Percentiles rank a stretch among this genome's conserved stretches.
phyloP scores from a whole-genome alignment of 2,113 vertebrate genomes.

The Hydrolagus affinis region DNA sequence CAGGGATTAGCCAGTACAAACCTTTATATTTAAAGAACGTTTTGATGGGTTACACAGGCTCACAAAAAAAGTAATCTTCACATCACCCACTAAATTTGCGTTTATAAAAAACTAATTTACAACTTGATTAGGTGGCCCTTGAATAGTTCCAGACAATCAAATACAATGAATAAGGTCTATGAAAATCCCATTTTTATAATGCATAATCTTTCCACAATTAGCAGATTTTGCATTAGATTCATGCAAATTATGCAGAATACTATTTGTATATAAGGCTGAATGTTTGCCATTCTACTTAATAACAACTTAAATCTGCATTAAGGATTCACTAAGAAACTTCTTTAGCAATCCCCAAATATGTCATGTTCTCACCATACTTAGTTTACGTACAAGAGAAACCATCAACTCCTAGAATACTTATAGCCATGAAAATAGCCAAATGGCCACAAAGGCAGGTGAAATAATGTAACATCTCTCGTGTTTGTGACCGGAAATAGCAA shows the following conservation, averaged over 20 bases:
- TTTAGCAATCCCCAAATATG: neutral
- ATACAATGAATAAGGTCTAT: no score
- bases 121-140: no score
- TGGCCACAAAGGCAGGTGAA: neutral
- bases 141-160: no score
- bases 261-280: neutral
- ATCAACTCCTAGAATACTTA: neutral
- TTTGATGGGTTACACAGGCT: no score
- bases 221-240: neutral
- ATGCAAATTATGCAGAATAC: neutral
- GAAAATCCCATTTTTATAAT: no score
- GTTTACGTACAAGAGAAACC: neutral
- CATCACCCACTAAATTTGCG: no score
- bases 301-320: neutral
- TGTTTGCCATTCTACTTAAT: neutral
- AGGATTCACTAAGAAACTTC: neutral
- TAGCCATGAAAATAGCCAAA: neutral
- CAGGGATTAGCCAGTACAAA: neutral
- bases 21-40: no score
- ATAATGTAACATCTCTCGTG: neutral
- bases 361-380: neutral
- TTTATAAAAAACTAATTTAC: no score
- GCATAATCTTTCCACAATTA: neutral
- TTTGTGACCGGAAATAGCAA: neutral
- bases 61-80: neutral